phyloP scores from a whole-genome alignment of 1,140 invertebrate genomes.

The Drosophila murphyi region DNA sequence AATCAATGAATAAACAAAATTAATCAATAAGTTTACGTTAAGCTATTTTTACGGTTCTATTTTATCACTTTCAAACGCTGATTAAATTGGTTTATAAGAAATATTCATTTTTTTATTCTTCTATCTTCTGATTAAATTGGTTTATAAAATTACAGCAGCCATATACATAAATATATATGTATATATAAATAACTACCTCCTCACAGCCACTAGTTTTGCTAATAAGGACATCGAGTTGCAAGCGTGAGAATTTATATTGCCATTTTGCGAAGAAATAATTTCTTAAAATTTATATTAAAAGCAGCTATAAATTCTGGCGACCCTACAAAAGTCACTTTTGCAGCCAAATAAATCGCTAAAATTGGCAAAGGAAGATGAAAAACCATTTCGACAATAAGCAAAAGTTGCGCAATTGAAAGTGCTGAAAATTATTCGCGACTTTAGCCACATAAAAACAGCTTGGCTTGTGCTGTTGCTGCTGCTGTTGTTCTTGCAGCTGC shows the following conservation, averaged over 20 bases:
- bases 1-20: too few relatives aligned
- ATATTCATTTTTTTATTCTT: too few relatives aligned
- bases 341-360: constrained; percentile 37
- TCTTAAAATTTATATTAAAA: constrained; percentile 76
- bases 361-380: background rate
- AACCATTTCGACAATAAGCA: constrained; percentile 55
- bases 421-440: constrained; percentile 22
- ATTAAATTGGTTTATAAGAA: too few relatives aligned
- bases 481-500: constrained; percentile 10
- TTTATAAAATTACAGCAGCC: too few relatives aligned
- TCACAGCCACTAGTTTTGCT: constrained; percentile 48
- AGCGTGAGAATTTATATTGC: constrained; percentile 78
- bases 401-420: constrained; percentile 69
- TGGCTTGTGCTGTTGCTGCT: background rate
- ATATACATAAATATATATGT: background rate
- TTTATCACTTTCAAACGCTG: too few relatives aligned
- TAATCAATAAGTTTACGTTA: too few relatives aligned
- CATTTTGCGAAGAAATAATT: constrained; percentile 67
- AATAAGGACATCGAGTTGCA: constrained; percentile 68
- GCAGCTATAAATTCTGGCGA: constrained; percentile 64
- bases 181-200: constrained; percentile 6
- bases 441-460: constrained; percentile 4
- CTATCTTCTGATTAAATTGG: too few relatives aligned
- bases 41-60: too few relatives aligned
- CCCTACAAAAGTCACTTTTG: background rate